These are phyloP conservation scores for Atlantisia rogersi DNA, from an alignment of 2,113 vertebrate genomes.

Conservation along the genomic window DNA sequence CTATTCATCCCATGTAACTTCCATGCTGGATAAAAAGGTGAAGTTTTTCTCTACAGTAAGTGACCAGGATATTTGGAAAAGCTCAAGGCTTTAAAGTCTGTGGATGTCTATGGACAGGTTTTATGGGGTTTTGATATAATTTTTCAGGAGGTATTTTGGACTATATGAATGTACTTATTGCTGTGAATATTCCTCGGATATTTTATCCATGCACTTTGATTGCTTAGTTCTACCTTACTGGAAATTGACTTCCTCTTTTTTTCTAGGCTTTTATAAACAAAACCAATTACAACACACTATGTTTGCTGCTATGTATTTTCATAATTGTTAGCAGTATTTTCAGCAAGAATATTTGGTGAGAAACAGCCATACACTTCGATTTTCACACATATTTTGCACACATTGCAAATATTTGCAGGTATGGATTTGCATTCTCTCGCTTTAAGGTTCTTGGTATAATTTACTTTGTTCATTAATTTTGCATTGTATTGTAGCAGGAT, in stretches of 20 bases:
- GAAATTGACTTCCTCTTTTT: not conserved
- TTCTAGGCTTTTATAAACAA: not conserved
- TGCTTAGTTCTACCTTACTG: not conserved
- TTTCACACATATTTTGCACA: not conserved
- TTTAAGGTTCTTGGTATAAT: not conserved
- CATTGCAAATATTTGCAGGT: not conserved
- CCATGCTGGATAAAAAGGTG: not conserved
- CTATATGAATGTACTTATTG: not conserved
- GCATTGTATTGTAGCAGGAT: not conserved
- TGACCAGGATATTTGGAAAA: not conserved
- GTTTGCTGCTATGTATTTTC: not conserved
- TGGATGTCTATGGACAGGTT: not conserved
- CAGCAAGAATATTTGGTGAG: not conserved
- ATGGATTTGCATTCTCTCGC: not conserved
- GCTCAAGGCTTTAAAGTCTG: not conserved
- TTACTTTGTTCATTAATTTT: not conserved
- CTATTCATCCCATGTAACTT: not conserved
- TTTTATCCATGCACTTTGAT: not conserved
- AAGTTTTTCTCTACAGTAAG: not conserved
- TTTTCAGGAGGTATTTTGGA: not conserved
- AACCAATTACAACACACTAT: not conserved
- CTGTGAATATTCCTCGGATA: not conserved
- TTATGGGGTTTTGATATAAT: not conserved
- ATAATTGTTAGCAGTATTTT: not conserved
- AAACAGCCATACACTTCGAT: not conserved